Conservation (phyloP, 1,140 invertebrate species). For the Musca domestica region DNA sequence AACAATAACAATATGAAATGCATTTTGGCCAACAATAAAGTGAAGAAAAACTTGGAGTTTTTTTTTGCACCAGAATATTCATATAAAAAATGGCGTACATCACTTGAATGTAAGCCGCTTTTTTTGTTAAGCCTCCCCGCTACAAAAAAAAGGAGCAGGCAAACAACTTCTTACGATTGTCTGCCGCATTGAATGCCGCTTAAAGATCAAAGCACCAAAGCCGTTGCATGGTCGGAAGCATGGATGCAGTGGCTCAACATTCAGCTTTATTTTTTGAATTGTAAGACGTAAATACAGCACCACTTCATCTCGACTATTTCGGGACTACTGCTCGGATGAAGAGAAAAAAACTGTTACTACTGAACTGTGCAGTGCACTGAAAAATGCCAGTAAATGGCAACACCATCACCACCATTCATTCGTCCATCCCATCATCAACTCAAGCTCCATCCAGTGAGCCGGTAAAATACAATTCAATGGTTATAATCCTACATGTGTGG, state of each 20-base stretch:
- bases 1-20: not conserved
- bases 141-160: not conserved
- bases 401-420: too few relatives aligned
- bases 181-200: constrained; percentile 7
- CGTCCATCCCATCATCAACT: too few relatives aligned
- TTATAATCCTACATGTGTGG: constrained; percentile 51
- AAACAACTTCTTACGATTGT: constrained; percentile 5
- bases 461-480: not conserved
- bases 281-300: constrained; percentile 4
- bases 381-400: too few relatives aligned
- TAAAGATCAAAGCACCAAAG: constrained; percentile 2
- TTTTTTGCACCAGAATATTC: too few relatives aligned
- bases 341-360: not conserved
- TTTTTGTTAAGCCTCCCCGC: constrained; percentile 1
- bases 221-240: not conserved
- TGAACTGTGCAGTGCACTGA: not conserved
- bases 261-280: constrained; percentile 2
- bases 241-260: not conserved
- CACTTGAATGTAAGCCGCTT: constrained; percentile 18
- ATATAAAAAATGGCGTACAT: constrained; percentile 14
- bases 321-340: not conserved
- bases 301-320: constrained; percentile 13
- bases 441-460: too few relatives aligned
- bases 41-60: not conserved
- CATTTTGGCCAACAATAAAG: not conserved